phyloP scores from a whole-genome alignment of 2,888 invertebrate genomes.

The Oegoconia quadripuncta region DNA sequence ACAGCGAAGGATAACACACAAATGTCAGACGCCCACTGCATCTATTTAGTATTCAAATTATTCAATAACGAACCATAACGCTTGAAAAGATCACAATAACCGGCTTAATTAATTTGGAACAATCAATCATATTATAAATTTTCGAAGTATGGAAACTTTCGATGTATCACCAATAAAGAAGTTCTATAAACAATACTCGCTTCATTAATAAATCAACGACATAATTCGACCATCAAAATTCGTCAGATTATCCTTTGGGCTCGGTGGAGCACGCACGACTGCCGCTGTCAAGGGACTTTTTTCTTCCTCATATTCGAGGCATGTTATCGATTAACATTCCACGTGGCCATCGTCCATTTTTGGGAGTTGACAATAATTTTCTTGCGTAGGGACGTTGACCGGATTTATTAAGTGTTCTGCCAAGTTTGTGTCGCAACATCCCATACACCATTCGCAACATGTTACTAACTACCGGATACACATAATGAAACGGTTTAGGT shows the following conservation, averaged over 20 bases:
- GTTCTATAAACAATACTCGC: constrained; percentile 38
- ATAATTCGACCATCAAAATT: constrained; percentile 53
- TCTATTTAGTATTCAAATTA: constrained; percentile 2
- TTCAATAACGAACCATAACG: not conserved
- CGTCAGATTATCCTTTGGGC: constrained; percentile 53
- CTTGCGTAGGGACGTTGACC: constrained; percentile 17
- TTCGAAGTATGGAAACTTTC: constrained; percentile 24
- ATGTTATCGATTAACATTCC: constrained; percentile 58
- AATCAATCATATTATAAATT: constrained; percentile 38
- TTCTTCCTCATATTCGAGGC: constrained; percentile 37
- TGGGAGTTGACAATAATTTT: constrained; percentile 44
- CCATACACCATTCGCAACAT: constrained; percentile 46
- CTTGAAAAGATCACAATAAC: constrained; percentile 6
- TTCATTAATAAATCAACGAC: constrained; percentile 47
- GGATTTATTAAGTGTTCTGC: constrained; percentile 13
- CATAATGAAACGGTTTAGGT: constrained; percentile 56
- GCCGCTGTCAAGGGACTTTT: constrained; percentile 36
- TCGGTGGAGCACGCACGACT: constrained; percentile 41
- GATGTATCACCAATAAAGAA: constrained; percentile 35
- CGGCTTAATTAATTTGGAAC: constrained; percentile 27
- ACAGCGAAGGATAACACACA: constrained; percentile 6
- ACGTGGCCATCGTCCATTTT: constrained; percentile 45
- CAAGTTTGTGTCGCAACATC: constrained; percentile 50
- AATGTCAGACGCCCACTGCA: constrained; percentile 9
- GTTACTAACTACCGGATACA: constrained; percentile 58